Percentiles rank a stretch among this genome's conserved stretches.
phyloP scores from a whole-genome alignment of 2,888 invertebrate genomes.

The Nemotelus nigrinus region DNA sequence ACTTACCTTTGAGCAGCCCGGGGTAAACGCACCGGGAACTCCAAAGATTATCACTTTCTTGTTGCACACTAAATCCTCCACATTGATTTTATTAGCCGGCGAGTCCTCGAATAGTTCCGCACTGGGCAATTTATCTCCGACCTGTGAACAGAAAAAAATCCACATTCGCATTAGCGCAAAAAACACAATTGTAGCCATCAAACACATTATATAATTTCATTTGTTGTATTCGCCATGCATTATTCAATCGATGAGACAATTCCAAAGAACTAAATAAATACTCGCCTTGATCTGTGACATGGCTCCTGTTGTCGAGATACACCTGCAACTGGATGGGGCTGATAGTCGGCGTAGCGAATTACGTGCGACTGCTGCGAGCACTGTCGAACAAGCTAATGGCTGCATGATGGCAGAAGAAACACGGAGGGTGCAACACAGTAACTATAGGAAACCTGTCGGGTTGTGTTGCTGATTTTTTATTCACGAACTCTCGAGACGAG shows the following conservation, averaged over 20 bases:
- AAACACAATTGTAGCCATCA: constrained; percentile 28
- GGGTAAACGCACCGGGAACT: constrained; percentile 95
- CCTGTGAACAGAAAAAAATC: constrained; percentile 66
- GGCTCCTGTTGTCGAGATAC: constrained; percentile 58
- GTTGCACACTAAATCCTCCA: constrained; percentile 74
- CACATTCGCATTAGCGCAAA: constrained; percentile 1
- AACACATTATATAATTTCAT: constrained; percentile 12
- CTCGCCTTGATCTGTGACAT: constrained; percentile 63
- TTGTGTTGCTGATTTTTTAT: background rate
- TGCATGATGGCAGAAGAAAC: constrained; percentile 23
- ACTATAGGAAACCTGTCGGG: constrained; percentile 8
- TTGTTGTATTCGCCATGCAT: background rate
- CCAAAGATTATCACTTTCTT: constrained; percentile 90
- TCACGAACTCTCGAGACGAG: background rate
- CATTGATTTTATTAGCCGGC: constrained; percentile 87
- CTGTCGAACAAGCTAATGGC: constrained; percentile 38
- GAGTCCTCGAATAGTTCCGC: constrained; percentile 85
- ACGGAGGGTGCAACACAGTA: constrained; percentile 1
- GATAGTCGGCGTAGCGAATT: constrained; percentile 50
- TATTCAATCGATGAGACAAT: background rate
- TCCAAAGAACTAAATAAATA: background rate
- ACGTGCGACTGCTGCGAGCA: constrained; percentile 42
- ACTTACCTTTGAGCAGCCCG: constrained; percentile 84
- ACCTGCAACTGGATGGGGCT: constrained; percentile 55
- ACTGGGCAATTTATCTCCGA: constrained; percentile 83